Base-by-base conservation (phyloP, 1,140 invertebrate species). In the Ganaspis sp. region DNA sequence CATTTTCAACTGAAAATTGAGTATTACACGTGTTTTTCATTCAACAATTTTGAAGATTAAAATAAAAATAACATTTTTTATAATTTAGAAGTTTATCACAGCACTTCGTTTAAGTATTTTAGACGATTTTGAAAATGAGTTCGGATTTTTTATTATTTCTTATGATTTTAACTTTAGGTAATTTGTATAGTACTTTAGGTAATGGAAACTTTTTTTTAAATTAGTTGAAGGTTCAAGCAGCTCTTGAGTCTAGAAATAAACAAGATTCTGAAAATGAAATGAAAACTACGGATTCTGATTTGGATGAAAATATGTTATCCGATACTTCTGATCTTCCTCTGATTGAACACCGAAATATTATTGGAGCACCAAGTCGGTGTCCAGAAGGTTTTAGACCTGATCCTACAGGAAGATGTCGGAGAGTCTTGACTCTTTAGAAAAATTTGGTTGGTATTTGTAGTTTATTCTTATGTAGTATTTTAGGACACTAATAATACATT, bases 361-460 rank as follows among this genome's bases (percentile, higher is more conserved):
- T 64, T 26, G 58, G 26, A 4, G 58, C 58, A 64, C 58, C 58
- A 29, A 29, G 15, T 64, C 58, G 58, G 29, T 64, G 58, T 29
- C 58, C 58, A 15, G 23, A 15, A n/a, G 58, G 58, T 2, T 64
- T 29, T n/a, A 29, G 58, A 29, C 23, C 58, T n/a, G 53, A 58
- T 58, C 12, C 5, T 5, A 64, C 21, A 29, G 58, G 58, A 8
- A 64, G 29, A 64, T 64, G 58, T n/a, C 15, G 58, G 4, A 29
- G 5, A 64, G 29, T 64, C n/a, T 34, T 29, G 45, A 4, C 4
- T 8, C 17, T 49, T 17, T 8, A 8, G 17, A 4, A 11, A 12
- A 17, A 17, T 17, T 49, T n/a, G n/a, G 45, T 49, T 15, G 17
- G 42, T 49, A 17, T 49, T 19, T 19, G 15, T 3, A 49, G 1